phyloP scores from a whole-genome alignment of 2,113 vertebrate species.

The Corvus hawaiiensis region DNA sequence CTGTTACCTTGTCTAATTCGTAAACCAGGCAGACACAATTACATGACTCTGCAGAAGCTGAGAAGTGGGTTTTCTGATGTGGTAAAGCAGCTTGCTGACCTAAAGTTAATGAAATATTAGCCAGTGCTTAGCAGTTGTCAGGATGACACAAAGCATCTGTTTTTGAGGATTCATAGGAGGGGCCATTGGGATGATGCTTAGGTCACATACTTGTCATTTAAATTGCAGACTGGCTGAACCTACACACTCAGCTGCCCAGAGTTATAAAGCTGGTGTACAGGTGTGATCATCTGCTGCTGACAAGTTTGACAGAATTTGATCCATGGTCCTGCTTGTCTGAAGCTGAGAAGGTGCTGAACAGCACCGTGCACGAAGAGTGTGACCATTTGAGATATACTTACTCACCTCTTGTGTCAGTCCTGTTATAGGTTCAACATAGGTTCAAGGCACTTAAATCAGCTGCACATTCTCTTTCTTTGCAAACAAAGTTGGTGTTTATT shows the following conservation, averaged over 20 bases:
- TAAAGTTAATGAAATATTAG: background rate
- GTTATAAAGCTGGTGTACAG: background rate
- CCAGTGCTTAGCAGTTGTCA: background rate
- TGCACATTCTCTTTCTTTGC: background rate
- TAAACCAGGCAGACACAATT: background rate
- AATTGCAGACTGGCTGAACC: background rate
- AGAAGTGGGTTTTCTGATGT: background rate
- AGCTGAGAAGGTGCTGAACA: background rate
- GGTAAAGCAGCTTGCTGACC: background rate
- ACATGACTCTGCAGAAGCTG: background rate
- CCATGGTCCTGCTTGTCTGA: background rate
- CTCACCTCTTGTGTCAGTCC: background rate
- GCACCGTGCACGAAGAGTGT: background rate
- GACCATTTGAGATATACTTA: background rate
- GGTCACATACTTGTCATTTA: background rate
- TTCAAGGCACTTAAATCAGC: background rate
- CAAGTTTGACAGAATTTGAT: background rate
- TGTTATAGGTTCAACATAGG: background rate
- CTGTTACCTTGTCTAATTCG: background rate
- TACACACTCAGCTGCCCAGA: background rate
- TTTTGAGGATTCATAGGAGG: background rate
- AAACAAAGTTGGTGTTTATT: background rate
- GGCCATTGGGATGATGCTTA: background rate
- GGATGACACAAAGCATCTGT: background rate
- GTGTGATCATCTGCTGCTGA: background rate